phyloP scores from a whole-genome alignment of 2,797 vertebrate genomes.

The Leontocebus nigricollis region DNA sequence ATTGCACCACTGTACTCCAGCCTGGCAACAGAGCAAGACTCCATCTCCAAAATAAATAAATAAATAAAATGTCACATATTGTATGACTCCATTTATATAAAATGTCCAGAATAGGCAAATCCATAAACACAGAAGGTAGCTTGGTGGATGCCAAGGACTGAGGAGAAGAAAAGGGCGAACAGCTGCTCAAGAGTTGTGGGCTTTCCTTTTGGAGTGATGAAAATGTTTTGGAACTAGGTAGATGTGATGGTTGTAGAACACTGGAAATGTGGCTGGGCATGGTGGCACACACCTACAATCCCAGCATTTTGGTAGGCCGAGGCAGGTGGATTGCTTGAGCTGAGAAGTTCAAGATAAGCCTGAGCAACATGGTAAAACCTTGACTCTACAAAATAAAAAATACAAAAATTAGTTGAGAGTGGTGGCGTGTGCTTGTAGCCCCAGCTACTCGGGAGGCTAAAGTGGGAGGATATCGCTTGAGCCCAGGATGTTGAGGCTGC shows the following conservation, averaged over 20 bases:
- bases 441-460: neutral
- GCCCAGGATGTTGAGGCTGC: neutral
- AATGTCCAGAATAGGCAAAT: neutral
- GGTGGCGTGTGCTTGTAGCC: neutral
- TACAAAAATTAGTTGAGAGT: neutral
- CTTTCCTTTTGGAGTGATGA: neutral
- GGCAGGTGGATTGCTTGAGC: neutral
- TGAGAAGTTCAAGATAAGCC: neutral
- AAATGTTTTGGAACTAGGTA: neutral
- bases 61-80: neutral
- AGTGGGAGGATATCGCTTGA: neutral
- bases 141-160: neutral
- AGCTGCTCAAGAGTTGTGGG: neutral
- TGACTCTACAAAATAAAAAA: neutral
- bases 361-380: neutral
- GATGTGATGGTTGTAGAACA: neutral
- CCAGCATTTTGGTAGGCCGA: neutral
- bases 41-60: neutral
- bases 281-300: neutral
- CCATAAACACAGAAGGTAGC: neutral
- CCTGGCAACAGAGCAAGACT: neutral
- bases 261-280: neutral
- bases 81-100: neutral
- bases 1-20: neutral
- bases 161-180: neutral